Percentiles rank a stretch among this genome's conserved stretches.
phyloP scores from a whole-genome alignment of 2,888 invertebrate species.

The Gibbula magus region DNA sequence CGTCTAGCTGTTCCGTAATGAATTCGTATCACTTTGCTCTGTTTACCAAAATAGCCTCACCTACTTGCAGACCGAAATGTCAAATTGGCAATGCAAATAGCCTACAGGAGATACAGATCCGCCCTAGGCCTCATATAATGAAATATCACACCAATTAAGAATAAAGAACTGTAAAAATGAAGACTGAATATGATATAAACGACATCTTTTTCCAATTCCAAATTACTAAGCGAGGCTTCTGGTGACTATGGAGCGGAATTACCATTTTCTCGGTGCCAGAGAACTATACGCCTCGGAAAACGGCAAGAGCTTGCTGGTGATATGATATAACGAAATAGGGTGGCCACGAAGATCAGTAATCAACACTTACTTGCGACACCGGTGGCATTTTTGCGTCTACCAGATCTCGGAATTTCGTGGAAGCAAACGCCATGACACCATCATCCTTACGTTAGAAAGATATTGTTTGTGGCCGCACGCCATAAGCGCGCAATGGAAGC shows the following conservation, averaged over 20 bases:
- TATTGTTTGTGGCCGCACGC: conserved; percentile 25
- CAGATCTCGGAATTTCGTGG: conserved; percentile 47
- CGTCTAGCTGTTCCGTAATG: neutral
- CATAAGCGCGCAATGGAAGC: conserved; percentile 27
- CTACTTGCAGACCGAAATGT: neutral
- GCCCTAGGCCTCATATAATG: no score
- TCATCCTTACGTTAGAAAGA: neutral
- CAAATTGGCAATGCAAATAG: neutral
- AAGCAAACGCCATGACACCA: conserved; percentile 42
- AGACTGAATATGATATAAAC: no score
- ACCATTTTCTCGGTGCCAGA: no score
- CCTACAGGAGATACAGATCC: neutral
- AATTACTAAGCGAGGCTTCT: no score
- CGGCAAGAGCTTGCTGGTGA: no score
- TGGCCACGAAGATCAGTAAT: no score
- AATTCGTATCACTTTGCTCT: conserved; percentile 5
- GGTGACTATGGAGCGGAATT: no score
- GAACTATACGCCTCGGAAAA: no score
- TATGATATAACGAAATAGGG: no score
- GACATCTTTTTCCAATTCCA: no score
- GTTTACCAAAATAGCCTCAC: conserved; percentile 3
- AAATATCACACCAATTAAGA: no score
- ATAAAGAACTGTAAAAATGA: no score
- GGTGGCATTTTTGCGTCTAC: conserved; percentile 50
- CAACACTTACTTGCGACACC: conserved; percentile 47